Percentiles rank a stretch among this genome's conserved stretches.
Conservation (phyloP, 1,140 invertebrate genomes). For the Eurytemora carolleeae region DNA sequence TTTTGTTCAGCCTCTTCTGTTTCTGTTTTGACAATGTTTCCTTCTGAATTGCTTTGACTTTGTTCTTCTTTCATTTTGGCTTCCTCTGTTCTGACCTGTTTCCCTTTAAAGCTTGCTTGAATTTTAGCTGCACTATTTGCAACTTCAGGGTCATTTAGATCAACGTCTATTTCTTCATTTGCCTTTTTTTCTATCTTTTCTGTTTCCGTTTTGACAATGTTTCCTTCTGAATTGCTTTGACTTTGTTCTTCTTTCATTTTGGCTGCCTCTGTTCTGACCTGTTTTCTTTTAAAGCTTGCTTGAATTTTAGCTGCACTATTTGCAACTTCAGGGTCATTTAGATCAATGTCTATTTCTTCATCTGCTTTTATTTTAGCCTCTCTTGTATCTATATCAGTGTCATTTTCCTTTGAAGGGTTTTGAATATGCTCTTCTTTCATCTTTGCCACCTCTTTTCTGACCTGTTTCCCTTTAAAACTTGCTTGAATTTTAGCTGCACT, state of each 20-base stretch:
- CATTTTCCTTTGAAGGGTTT: background rate
- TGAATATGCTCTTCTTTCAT: constrained; percentile 21
- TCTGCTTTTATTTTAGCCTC: constrained; percentile 55
- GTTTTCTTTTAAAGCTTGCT: constrained; percentile 4
- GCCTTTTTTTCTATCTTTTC: constrained; percentile 2
- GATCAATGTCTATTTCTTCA: constrained; percentile 19
- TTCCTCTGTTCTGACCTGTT: constrained; percentile 5
- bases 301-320: constrained; percentile 4
- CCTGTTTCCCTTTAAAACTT: constrained; percentile 39
- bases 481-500: constrained; percentile 47
- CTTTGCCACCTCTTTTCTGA: constrained; percentile 31
- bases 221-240: background rate
- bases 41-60: background rate
- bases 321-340: constrained; percentile 12
- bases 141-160: constrained; percentile 22
- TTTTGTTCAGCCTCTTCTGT: constrained; percentile 3
- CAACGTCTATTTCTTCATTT: constrained; percentile 2
- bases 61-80: constrained; percentile 6
- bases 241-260: constrained; percentile 7
- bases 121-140: constrained; percentile 42
- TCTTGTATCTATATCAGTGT: constrained; percentile 2
- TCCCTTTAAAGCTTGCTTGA: constrained; percentile 43
- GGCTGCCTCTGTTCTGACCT: constrained; percentile 11
- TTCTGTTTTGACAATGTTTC: background rate
- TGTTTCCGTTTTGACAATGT: background rate